Evolutionary conservation across 2,888 invertebrate genomes (phyloP).

Genomic region (Dichetophora obliterata): DNA sequence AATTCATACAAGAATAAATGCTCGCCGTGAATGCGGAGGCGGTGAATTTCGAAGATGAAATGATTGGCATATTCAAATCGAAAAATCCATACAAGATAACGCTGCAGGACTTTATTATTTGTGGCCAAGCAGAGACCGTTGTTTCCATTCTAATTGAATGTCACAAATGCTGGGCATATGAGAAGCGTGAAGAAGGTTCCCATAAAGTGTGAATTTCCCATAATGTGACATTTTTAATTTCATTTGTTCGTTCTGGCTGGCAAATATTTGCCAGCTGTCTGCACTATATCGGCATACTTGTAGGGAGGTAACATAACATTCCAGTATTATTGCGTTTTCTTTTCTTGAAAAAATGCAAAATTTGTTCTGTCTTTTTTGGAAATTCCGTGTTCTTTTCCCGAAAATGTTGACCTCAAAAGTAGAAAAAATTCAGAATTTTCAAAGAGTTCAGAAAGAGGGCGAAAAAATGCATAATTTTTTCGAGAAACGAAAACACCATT

Average conservation of each 20-base stretch:
- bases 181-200: constrained; percentile 82
- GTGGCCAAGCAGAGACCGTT: constrained; percentile 94
- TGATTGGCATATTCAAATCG: constrained; percentile 98
- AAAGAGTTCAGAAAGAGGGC: too few species aligned
- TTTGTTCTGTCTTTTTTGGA: too few species aligned
- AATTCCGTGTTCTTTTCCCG: too few species aligned
- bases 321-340: too few species aligned
- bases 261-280: constrained; percentile 23
- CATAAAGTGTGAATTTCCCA: constrained; percentile 60
- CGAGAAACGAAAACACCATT: too few species aligned
- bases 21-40: constrained; percentile 88
- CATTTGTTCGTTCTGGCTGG: constrained; percentile 7
- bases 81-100: constrained; percentile 87
- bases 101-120: constrained; percentile 84
- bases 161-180: constrained; percentile 97
- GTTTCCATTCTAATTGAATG: constrained; percentile 94
- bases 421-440: too few species aligned
- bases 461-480: too few species aligned
- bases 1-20: constrained; percentile 94
- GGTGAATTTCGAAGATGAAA: constrained; percentile 93
- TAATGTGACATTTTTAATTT: constrained; percentile 11
- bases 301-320: not conserved
- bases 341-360: too few species aligned
- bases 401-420: too few species aligned
- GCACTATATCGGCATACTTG: not conserved